phyloP scores from a whole-genome alignment of 1,140 invertebrate species.

The Zaprionus ghesquierei region DNA sequence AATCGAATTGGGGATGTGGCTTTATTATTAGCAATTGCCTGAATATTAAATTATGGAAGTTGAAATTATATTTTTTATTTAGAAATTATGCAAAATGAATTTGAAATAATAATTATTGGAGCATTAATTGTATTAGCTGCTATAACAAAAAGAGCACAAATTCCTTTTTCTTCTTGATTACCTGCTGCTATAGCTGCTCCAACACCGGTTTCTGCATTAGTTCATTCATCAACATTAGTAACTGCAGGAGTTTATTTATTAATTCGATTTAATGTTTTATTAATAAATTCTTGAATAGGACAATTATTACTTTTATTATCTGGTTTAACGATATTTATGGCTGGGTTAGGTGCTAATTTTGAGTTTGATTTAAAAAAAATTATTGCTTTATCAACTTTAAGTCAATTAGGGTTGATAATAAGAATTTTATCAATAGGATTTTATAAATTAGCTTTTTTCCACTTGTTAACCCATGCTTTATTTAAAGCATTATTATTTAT shows the following conservation, averaged over 20 bases:
- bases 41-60: constrained; percentile 84
- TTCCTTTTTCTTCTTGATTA: constrained; percentile 88
- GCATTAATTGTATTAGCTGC: constrained; percentile 84
- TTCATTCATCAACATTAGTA: constrained; percentile 90
- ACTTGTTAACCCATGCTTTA: constrained; percentile 86
- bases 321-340: constrained; percentile 85
- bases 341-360: constrained; percentile 85
- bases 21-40: constrained; percentile 84
- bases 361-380: constrained; percentile 88
- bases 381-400: too few relatives aligned
- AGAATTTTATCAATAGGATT: constrained; percentile 71
- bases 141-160: constrained; percentile 89
- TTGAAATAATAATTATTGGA: constrained; percentile 82
- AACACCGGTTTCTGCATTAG: constrained; percentile 87
- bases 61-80: constrained; percentile 84
- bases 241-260: too few relatives aligned
- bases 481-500: constrained; percentile 87
- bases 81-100: constrained; percentile 82
- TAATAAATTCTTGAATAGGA: constrained; percentile 65
- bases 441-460: constrained; percentile 85
- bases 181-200: constrained; percentile 88
- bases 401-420: constrained; percentile 85
- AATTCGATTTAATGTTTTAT: constrained; percentile 85
- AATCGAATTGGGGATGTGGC: constrained; percentile 86
- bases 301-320: constrained; percentile 83